A percentile compares a stretch with the other conserved stretches of the same genome.
Conservation (phyloP, 2,888 invertebrate genomes). For the Molanna angustata region DNA sequence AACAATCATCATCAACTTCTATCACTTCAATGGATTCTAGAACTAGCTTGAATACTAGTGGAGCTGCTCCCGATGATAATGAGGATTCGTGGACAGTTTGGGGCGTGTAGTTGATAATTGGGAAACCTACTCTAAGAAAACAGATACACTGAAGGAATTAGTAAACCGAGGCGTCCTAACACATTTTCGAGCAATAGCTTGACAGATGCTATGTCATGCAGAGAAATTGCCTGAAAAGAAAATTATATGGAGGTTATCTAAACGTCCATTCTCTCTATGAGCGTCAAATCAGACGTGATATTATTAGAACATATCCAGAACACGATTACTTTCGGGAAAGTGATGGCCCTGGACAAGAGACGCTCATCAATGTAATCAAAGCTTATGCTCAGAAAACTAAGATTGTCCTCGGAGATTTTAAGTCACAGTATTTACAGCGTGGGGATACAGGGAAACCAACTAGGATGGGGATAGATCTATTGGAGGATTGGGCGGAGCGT, state of each 20-base stretch:
- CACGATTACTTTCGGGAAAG: constrained; percentile 99
- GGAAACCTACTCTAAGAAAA: constrained; percentile 89
- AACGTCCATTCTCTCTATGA: constrained; percentile 94
- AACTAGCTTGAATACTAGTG: no score
- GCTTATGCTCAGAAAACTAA: constrained; percentile 89
- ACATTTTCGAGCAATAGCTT: constrained; percentile 95
- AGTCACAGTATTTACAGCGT: no score
- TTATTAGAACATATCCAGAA: constrained; percentile 97
- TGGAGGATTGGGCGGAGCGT: no score
- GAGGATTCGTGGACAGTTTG: constrained; percentile 89
- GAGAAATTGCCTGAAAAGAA: constrained; percentile 87
- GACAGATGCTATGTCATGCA: constrained; percentile 94
- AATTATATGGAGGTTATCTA: constrained; percentile 40
- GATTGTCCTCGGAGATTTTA: neutral
- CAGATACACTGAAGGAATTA: constrained; percentile 81
- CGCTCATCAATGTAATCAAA: constrained; percentile 99
- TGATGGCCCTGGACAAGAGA: constrained; percentile 96
- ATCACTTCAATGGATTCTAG: constrained; percentile 86
- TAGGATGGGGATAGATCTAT: no score
- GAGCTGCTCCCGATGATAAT: no score
- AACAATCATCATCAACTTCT: constrained; percentile 90
- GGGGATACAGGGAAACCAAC: no score
- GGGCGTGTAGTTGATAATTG: constrained; percentile 96
- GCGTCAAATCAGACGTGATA: constrained; percentile 95
- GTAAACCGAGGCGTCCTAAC: constrained; percentile 94